These are phyloP conservation scores for Hirtodrosophila duncani DNA, from an alignment of 2,888 invertebrate genomes.

Conservation along the genomic window DNA sequence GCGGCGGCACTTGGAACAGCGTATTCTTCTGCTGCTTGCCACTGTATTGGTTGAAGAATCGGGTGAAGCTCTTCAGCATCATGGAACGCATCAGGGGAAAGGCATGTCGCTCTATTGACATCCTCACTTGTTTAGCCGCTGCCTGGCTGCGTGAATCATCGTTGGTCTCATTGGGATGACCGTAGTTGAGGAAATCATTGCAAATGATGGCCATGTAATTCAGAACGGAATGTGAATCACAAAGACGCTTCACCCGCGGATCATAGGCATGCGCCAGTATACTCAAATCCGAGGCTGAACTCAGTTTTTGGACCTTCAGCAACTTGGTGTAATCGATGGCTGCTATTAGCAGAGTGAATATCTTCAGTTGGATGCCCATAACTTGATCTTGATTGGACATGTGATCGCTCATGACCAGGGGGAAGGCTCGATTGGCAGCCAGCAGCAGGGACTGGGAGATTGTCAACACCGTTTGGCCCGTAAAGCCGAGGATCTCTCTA, in stretches of 20 bases:
- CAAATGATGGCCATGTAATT: background rate
- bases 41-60: too few species aligned
- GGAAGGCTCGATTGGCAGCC: constrained; percentile 1
- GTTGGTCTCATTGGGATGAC: background rate
- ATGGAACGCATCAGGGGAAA: constrained; percentile 1
- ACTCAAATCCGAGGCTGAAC: constrained; percentile 3
- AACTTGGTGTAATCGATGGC: constrained; percentile 4
- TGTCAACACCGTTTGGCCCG: constrained; percentile 7
- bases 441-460: constrained; percentile 5
- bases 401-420: constrained; percentile 1
- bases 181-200: constrained; percentile 3
- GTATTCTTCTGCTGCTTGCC: too few species aligned
- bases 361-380: background rate
- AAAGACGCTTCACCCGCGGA: background rate
- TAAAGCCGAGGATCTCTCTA: constrained; percentile 10
- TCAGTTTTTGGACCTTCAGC: constrained; percentile 3
- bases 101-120: constrained; percentile 1
- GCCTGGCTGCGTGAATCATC: background rate
- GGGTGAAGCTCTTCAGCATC: constrained; percentile 1
- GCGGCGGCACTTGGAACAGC: background rate
- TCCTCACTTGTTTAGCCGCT: background rate
- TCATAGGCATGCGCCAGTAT: constrained; percentile 3
- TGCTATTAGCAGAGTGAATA: background rate
- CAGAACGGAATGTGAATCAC: background rate
- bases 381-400: constrained; percentile 1